phyloP scores from a whole-genome alignment of 2,888 invertebrate genomes.

The Zhuqinia jingwanae region DNA sequence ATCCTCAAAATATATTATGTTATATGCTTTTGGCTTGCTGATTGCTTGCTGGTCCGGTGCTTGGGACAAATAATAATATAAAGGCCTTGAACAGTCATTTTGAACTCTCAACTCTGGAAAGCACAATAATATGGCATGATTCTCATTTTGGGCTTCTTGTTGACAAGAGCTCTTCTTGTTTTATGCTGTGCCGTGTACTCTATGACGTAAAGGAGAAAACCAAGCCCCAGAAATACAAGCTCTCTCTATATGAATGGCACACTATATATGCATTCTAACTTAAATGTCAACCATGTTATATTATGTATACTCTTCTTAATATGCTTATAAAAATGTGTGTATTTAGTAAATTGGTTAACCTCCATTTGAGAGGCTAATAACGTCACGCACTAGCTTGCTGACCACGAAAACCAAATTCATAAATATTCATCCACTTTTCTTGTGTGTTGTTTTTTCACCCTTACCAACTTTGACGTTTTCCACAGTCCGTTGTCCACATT shows the following conservation, averaged over 20 bases:
- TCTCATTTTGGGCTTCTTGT: slow-evolving; percentile 9
- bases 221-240: background rate
- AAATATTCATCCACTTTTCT: no score
- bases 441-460: background rate
- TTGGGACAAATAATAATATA: slow-evolving; percentile 17
- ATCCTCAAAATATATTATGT: no score
- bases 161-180: slow-evolving; percentile 24
- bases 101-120: slow-evolving; percentile 70
- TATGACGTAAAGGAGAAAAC: slow-evolving; percentile 16
- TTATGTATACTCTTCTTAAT: background rate
- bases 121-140: slow-evolving; percentile 62
- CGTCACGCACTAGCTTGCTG: background rate
- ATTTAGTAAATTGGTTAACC: background rate
- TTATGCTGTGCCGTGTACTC: background rate
- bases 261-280: background rate
- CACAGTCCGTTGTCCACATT: no score
- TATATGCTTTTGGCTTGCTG: no score
- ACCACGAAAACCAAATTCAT: background rate
- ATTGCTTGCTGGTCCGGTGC: background rate
- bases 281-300: background rate
- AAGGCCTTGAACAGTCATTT: slow-evolving; percentile 68
- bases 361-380: no score
- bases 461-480: no score
- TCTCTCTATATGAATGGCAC: background rate
- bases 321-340: background rate